These are phyloP conservation scores for Phainopepla nitens DNA, from an alignment of 2,113 vertebrate species.

Conservation along the genomic window DNA sequence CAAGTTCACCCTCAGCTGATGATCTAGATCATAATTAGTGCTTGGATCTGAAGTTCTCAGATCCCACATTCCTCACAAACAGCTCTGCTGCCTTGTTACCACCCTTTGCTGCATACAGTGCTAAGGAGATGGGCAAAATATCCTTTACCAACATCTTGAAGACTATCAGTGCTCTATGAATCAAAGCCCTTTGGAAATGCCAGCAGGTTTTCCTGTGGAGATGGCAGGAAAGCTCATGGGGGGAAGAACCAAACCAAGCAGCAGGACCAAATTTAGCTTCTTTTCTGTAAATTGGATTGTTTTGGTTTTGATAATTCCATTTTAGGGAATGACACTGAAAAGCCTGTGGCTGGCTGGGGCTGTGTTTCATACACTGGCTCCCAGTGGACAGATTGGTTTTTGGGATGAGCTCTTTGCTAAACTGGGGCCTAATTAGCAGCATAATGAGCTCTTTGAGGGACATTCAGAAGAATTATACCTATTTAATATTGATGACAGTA, in stretches of 20 bases:
- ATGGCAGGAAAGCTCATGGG: neutral
- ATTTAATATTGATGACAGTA: neutral
- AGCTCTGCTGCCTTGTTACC: neutral
- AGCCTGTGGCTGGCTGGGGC: neutral
- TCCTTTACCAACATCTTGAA: neutral
- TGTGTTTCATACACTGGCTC: neutral
- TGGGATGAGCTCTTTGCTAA: neutral
- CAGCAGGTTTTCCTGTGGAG: neutral
- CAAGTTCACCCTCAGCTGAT: neutral
- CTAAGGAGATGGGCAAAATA: neutral
- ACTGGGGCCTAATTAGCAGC: neutral
- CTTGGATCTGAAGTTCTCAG: neutral
- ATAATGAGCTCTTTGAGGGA: neutral
- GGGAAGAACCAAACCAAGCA: neutral
- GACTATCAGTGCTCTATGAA: neutral
- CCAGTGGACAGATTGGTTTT: accelerated
- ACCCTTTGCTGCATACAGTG: neutral
- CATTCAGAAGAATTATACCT: neutral
- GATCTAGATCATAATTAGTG: neutral
- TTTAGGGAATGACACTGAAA: neutral
- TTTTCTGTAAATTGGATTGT: neutral
- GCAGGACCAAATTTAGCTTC: neutral
- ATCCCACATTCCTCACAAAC: neutral
- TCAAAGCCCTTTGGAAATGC: neutral
- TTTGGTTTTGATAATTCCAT: neutral